phyloP scores from a whole-genome alignment of 2,113 vertebrate genomes.

The Murina feae region DNA sequence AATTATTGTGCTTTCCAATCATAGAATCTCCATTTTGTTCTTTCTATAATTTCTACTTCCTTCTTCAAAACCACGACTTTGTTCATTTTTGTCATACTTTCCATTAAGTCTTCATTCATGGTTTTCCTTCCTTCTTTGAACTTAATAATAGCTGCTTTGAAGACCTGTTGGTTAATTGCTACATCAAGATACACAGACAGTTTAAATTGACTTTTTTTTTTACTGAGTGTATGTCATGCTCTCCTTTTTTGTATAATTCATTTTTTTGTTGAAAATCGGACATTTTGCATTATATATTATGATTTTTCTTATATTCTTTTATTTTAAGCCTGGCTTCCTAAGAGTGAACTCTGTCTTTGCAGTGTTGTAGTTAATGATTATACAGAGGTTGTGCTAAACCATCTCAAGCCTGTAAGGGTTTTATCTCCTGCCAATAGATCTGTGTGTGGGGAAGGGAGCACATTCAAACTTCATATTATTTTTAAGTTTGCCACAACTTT shows the following conservation, averaged over 20 bases:
- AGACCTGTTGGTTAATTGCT: neutral
- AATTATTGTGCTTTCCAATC: neutral
- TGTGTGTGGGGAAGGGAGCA: neutral
- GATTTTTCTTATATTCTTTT: neutral
- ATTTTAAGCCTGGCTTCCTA: neutral
- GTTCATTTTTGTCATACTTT: conserved; percentile 27
- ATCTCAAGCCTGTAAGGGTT: neutral
- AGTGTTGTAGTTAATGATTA: neutral
- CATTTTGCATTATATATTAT: neutral
- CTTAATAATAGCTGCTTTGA: neutral
- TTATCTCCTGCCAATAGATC: neutral
- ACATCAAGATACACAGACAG: neutral
- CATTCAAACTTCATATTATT: neutral
- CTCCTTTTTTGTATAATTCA: neutral
- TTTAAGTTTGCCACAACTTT: conserved; percentile 6
- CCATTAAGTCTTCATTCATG: neutral
- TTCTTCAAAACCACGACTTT: neutral
- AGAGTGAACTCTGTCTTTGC: neutral
- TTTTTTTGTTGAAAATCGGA: neutral
- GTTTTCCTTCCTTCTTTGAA: neutral
- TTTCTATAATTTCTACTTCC: conserved; percentile 10
- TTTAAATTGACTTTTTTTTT: neutral
- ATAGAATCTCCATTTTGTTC: neutral
- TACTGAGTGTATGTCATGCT: neutral
- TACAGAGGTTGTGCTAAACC: neutral